Base-by-base conservation (phyloP, 2,888 invertebrate species). In the Nasonia oneida region DNA sequence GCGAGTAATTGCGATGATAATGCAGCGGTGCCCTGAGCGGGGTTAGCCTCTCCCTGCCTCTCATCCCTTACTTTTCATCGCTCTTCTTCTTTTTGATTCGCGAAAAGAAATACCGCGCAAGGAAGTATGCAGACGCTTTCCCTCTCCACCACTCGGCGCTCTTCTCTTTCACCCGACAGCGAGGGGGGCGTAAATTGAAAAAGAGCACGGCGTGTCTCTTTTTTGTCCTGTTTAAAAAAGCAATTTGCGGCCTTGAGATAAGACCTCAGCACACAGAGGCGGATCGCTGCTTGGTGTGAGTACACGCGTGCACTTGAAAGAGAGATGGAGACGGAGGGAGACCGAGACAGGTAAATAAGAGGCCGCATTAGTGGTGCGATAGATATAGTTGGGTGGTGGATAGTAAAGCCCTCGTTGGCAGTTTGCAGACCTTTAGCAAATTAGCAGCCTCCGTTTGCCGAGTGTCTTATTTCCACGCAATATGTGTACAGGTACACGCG, bases 181-280 rank as follows among this genome's bases (percentile, higher is more conserved):
- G 42, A 50, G 61, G 73, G 79, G 81, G 90, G 91, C 91, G 92
- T 92, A 92, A 92, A 93, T 92, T 92, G 93, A 93, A 93, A 92
- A 92, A 91, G 91, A 91, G 91, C 90, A 92, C 90, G n/a, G 50
- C 53, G 70, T 33, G 89, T 90, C 90, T 89, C 90, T 90, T 91
- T 92, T 92, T 92, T 91, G 92, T 92, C 92, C 91, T 91, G 92
- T 92, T 92, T 92, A 92, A 93, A 93, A 92, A 92, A 92, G 92
- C 92, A 92, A 93, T 93, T 93, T 92, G 92, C 92, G 91, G 90
- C 90, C 91, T 90, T 92, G 91, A 92, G 92, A 92, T 92, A 92
- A 92, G 91, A 92, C 92, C 92, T 92, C 91, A 92, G 91, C 92
- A 92, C 88, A 88, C 61, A 74, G 18, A 37, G 29, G 29, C 61